These are phyloP conservation scores for Amblyopsis hoosieri DNA, from an alignment of 2,797 vertebrate genomes.

Conservation along the genomic window DNA sequence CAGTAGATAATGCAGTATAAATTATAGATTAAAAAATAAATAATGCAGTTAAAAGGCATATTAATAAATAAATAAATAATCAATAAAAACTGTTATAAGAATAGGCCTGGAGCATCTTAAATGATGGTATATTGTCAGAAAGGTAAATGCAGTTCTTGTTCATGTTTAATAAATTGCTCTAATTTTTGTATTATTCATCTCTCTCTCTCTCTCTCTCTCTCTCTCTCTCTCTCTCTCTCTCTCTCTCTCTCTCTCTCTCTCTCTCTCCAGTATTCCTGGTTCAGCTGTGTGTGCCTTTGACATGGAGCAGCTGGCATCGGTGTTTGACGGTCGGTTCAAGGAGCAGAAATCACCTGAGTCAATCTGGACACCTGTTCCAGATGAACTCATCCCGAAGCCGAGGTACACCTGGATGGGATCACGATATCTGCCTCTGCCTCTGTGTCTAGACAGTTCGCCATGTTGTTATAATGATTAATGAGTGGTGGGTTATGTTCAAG, in stretches of 20 bases:
- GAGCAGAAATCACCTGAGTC: slow-evolving; percentile 96
- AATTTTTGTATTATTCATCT: too few species aligned
- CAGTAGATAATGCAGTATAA: too few species aligned
- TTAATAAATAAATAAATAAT: too few species aligned
- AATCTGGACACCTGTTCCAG: slow-evolving; percentile 93
- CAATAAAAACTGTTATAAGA: too few species aligned
- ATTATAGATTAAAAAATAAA: too few species aligned
- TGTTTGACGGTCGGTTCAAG: slow-evolving; percentile 94
- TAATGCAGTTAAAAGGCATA: too few species aligned
- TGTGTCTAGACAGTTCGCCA: slow-evolving; percentile 9
- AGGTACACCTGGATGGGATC: slow-evolving; percentile 78
- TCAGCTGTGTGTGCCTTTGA: slow-evolving; percentile 95
- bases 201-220: slow-evolving; percentile 2
- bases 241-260: slow-evolving; percentile 23
- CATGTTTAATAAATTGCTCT: too few species aligned
- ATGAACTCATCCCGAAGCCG: slow-evolving; percentile 91
- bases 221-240: slow-evolving; percentile 9
- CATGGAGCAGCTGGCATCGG: slow-evolving; percentile 89
- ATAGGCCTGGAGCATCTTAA: too few species aligned
- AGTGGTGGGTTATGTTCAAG: neutral
- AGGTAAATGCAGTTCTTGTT: too few species aligned
- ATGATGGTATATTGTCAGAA: too few species aligned
- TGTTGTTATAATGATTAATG: slow-evolving; percentile 22
- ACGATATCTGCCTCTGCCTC: slow-evolving; percentile 26
- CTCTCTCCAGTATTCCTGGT: slow-evolving; percentile 87